Conservation (phyloP, 2,113 vertebrate genomes). For the Vireo altiloquus region DNA sequence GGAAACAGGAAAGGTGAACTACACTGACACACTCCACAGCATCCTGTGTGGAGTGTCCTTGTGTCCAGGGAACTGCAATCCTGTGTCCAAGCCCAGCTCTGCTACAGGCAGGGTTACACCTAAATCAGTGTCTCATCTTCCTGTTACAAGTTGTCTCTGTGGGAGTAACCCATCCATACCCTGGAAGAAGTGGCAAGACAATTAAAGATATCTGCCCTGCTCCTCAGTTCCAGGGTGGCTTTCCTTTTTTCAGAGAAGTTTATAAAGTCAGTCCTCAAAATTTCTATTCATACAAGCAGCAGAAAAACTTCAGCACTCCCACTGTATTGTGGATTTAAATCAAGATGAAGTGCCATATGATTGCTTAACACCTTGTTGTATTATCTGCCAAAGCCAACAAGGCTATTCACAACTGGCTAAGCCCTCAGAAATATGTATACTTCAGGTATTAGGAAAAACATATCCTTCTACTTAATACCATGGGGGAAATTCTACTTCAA, state of each 20-base stretch:
- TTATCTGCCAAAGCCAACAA: not conserved
- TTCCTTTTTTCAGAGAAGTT: not conserved
- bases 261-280: not conserved
- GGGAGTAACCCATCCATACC: not conserved
- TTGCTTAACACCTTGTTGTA: not conserved
- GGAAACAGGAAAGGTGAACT: not conserved
- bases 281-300: not conserved
- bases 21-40: not conserved
- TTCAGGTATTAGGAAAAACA: not conserved
- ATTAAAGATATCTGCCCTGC: not conserved
- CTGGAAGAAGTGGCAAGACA: not conserved
- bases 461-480: not conserved
- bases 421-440: not conserved
- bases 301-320: not conserved
- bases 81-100: not conserved
- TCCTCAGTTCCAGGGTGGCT: not conserved
- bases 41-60: not conserved
- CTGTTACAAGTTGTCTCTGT: not conserved
- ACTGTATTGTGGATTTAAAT: not conserved
- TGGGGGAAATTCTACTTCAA: not conserved
- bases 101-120: not conserved
- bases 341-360: not conserved
- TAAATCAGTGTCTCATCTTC: not conserved
- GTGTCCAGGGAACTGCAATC: accelerated
- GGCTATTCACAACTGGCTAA: not conserved